Base-by-base conservation (phyloP, 2,113 vertebrate species). In the Coryphaenoides rupestris region DNA sequence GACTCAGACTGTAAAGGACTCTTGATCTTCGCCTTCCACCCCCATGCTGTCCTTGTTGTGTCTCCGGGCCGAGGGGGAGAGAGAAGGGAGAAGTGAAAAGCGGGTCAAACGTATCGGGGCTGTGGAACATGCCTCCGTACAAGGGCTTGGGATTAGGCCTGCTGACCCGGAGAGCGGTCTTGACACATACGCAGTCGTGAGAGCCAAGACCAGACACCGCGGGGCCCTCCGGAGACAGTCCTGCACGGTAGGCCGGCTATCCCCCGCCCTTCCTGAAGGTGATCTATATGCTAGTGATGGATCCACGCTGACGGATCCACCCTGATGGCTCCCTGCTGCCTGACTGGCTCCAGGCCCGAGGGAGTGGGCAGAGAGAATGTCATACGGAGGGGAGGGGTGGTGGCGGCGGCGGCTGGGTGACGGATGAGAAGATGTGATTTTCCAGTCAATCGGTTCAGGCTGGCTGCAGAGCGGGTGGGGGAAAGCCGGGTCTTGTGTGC, bases 21-120 rank as follows among this genome's bases (percentile, higher is more conserved):
- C 74, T 81, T 84, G 85, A 86, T 84, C 82, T 76, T 80, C 76
- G 72, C 72, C 70, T 78, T 84, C 75, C 67, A 79, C n/a, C n/a
- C n/a, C 84, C 79, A 79, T 65, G 58, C 63, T 71, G 75, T 72
- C 68, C 33, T 40, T 40, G 33, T 67, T 78, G 67, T 73, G 62
- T 75, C 78, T 72, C 75, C 72, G 71, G 75, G 80, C 68, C 70
- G 75, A 72, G 63, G 56, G 58, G 66, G 66, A 74, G 58, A 68
- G 66, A 74, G 71, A 73, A 12, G 1, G 23, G 17, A 26, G 68
- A 24, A 33, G 58, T 62, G 58, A 54, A 62, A 70, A 50, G 66
- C n/a, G 71, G 78, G 74, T 76, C 70, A 75, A 23, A 65, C 6
- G n/a, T 62, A 76, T 74, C 60, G 65, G 59, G 66, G 33, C 10